These are phyloP conservation scores for Gandaritis pyraliata DNA, from an alignment of 2,888 invertebrate species.

Conservation along the genomic window DNA sequence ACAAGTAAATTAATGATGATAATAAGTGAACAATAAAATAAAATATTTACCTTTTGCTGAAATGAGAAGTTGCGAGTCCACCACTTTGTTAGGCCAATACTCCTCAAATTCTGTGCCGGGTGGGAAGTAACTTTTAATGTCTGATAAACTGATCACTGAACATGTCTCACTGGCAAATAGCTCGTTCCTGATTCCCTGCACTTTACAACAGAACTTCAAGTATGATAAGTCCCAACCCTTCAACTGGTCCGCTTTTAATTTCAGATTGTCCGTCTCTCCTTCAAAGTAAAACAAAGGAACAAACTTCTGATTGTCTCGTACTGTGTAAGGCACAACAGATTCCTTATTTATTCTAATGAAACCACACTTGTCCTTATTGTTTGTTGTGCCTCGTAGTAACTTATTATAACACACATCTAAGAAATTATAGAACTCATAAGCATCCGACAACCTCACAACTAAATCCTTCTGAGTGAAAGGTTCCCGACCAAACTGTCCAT, in stretches of 20 bases:
- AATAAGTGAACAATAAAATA: not conserved
- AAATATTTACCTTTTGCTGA: conserved; percentile 84
- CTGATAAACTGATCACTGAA: conserved; percentile 94
- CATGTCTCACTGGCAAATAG: conserved; percentile 95
- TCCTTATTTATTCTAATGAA: conserved; percentile 96
- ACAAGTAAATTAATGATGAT: no score
- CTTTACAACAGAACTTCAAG: conserved; percentile 97
- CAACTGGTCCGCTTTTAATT: conserved; percentile 92
- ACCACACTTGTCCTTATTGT: conserved; percentile 92
- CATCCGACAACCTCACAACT: conserved; percentile 94
- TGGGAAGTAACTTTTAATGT: conserved; percentile 95
- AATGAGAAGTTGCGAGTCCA: conserved; percentile 91
- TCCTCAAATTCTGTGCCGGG: conserved; percentile 95
- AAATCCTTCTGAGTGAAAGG: conserved; percentile 94
- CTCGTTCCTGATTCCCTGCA: conserved; percentile 96
- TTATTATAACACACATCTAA: conserved; percentile 95
- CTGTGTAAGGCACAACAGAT: conserved; percentile 96
- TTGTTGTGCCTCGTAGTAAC: conserved; percentile 88
- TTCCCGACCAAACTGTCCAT: conserved; percentile 94
- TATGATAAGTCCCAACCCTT: conserved; percentile 97
- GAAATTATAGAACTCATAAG: conserved; percentile 95
- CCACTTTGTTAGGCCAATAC: conserved; percentile 96
- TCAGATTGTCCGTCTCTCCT: conserved; percentile 96
- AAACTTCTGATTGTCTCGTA: conserved; percentile 92
- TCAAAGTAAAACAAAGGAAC: conserved; percentile 95